These are phyloP conservation scores for Eupithecia vulgata DNA, from an alignment of 2,888 invertebrate species.

Conservation along the genomic window DNA sequence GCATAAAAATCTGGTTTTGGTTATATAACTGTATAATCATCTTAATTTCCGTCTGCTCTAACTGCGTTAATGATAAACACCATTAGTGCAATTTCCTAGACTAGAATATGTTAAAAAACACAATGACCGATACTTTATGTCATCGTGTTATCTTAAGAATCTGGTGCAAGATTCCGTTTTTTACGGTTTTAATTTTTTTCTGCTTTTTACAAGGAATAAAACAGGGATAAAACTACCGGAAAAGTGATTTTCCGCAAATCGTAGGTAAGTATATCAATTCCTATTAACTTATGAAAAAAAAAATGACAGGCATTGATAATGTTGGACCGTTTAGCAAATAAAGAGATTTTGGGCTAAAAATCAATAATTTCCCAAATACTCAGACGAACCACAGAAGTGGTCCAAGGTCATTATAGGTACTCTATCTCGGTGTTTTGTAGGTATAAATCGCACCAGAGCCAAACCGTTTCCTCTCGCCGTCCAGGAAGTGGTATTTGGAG, in stretches of 20 bases:
- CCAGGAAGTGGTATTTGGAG: slow-evolving; percentile 91
- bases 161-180: too few species aligned
- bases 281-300: too few species aligned
- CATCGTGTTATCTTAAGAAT: not conserved
- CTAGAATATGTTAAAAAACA: not conserved
- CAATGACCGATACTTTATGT: too few species aligned
- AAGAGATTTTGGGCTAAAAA: too few species aligned
- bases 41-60: not conserved
- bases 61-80: not conserved
- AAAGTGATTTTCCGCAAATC: too few species aligned
- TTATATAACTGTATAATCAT: not conserved
- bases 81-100: not conserved
- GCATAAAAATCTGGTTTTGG: not conserved
- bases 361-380: too few species aligned
- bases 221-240: too few species aligned
- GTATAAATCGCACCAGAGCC: slow-evolving; percentile 84
- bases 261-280: too few species aligned
- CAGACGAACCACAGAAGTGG: not conserved
- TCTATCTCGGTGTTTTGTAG: not conserved
- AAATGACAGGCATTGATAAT: too few species aligned
- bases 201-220: too few species aligned
- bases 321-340: too few species aligned
- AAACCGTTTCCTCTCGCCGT: slow-evolving; percentile 85
- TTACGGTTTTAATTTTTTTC: too few species aligned
- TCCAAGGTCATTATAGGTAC: not conserved